Conservation (phyloP, 1,140 invertebrate genomes). For the Manduca sexta region DNA sequence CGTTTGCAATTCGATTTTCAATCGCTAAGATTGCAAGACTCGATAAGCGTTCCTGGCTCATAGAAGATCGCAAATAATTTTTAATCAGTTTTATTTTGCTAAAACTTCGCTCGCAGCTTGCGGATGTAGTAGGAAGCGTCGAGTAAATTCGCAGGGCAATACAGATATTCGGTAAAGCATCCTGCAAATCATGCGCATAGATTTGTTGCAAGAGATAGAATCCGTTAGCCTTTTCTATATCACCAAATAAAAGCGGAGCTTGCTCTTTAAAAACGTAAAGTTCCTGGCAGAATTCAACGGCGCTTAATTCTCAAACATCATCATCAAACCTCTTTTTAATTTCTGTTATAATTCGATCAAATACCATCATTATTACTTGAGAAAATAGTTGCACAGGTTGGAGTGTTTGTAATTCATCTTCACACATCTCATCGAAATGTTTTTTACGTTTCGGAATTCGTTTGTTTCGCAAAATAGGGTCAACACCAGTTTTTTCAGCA, state of each 20-base stretch:
- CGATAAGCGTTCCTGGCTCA: constrained; percentile 19
- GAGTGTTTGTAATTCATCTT: constrained; percentile 14
- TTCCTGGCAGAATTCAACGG: constrained; percentile 24
- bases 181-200: constrained; percentile 21
- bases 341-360: constrained; percentile 22
- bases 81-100: constrained; percentile 15
- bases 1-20: constrained; percentile 22
- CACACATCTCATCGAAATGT: constrained; percentile 13
- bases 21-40: constrained; percentile 21
- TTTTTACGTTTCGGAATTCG: constrained; percentile 2
- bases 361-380: constrained; percentile 23
- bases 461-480: too few species aligned
- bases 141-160: constrained; percentile 21
- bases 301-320: constrained; percentile 17
- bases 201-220: constrained; percentile 22
- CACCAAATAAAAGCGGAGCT: constrained; percentile 13
- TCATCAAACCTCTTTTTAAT: constrained; percentile 21
- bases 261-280: constrained; percentile 23
- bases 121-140: constrained; percentile 20
- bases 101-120: constrained; percentile 21
- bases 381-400: constrained; percentile 18
- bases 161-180: constrained; percentile 1
- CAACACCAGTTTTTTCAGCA: too few species aligned
- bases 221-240: constrained; percentile 22
- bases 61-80: constrained; percentile 19